phyloP scores from a whole-genome alignment of 2,113 vertebrate species.

The Cheirogaleus medius region DNA sequence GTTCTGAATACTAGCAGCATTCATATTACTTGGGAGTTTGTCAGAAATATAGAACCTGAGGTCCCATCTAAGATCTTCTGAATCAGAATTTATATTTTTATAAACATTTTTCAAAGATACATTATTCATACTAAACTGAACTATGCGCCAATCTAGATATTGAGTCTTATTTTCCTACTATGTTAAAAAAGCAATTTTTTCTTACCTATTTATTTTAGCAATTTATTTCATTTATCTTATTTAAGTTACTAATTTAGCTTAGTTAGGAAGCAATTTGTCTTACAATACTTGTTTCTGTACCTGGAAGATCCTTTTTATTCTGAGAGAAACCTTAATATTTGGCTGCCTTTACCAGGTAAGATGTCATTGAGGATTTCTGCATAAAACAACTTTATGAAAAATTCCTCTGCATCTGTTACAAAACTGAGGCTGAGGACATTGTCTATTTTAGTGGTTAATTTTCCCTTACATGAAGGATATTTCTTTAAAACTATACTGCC shows the following conservation, averaged over 20 bases:
- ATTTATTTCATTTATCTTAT: background rate
- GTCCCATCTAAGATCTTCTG: background rate
- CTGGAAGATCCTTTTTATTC: conserved; percentile 9
- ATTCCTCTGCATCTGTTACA: background rate
- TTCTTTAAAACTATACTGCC: background rate
- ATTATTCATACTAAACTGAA: background rate
- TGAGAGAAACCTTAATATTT: background rate
- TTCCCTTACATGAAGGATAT: background rate
- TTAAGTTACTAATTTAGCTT: background rate
- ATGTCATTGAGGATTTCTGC: background rate
- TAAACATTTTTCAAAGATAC: background rate
- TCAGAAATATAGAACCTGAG: background rate
- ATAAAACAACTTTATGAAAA: background rate
- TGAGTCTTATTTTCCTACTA: background rate
- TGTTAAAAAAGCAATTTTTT: background rate
- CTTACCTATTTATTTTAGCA: background rate
- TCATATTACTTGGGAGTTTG: background rate
- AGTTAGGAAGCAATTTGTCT: conserved; percentile 18
- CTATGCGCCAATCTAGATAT: background rate
- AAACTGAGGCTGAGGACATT: background rate
- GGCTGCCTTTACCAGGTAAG: background rate
- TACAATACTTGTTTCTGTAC: background rate
- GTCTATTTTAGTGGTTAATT: background rate
- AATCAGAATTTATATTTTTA: background rate
- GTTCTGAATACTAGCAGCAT: background rate